Conservation (phyloP, 2,797 vertebrate genomes). For the Spatula clypeata region DNA sequence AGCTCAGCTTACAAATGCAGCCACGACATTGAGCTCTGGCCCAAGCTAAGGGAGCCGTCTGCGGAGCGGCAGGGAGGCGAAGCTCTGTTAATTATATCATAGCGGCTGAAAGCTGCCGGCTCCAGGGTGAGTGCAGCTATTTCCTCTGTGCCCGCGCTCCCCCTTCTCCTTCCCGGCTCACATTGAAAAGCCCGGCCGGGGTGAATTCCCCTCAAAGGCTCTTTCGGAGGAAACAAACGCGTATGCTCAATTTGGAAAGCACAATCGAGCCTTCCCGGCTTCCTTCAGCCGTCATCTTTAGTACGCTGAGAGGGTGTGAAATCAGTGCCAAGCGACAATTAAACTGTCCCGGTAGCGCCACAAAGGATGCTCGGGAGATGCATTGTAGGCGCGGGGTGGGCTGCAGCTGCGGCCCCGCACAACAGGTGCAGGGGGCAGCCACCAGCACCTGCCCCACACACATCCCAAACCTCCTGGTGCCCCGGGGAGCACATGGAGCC, state of each 20-base stretch:
- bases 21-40: rapidly evolving
- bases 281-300: slow-evolving; percentile 75
- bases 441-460: slow-evolving; percentile 77
- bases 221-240: slow-evolving; percentile 73
- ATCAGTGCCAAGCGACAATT: slow-evolving; percentile 84
- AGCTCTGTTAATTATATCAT: slow-evolving; percentile 66
- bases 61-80: slow-evolving; percentile 29
- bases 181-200: slow-evolving; percentile 61
- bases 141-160: slow-evolving; percentile 25
- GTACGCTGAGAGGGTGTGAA: slow-evolving; percentile 83
- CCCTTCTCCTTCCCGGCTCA: slow-evolving; percentile 20
- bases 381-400: slow-evolving; percentile 72
- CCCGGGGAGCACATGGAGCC: too few relatives aligned
- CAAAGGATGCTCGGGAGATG: slow-evolving; percentile 79
- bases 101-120: slow-evolving; percentile 65
- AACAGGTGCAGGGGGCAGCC: slow-evolving; percentile 81
- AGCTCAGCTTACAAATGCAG: neutral
- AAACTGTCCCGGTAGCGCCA: slow-evolving; percentile 62
- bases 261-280: slow-evolving; percentile 72
- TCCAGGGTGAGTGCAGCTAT: slow-evolving; percentile 22
- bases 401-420: slow-evolving; percentile 76
- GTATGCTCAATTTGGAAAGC: slow-evolving; percentile 74
- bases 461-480: neutral
- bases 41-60: neutral
- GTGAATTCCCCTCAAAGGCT: slow-evolving; percentile 69